Evolutionary conservation across 2,113 vertebrate genomes (phyloP), one percentile per base, ranked within the genome.

Genomic region (Delphinapterus leucas): DNA sequence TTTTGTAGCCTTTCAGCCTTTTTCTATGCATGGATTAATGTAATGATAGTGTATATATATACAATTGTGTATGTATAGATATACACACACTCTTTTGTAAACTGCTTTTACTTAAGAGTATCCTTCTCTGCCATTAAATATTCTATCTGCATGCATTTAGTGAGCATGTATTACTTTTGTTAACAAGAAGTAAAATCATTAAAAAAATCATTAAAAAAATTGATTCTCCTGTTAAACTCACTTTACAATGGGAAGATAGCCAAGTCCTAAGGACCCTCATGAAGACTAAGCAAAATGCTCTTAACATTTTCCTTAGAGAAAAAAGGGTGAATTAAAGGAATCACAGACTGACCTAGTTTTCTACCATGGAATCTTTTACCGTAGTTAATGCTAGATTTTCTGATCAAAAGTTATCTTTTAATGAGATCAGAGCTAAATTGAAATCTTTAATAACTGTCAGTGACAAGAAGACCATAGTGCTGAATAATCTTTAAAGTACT

Each of bases 401-500:
- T 87, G 47, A 93, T 90, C 70, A 60, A 49, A 95, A 86, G 55
- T 84, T 44, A 92, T 31, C 41, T 96, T 88, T 80, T 83, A 84
- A 67, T 87, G 80, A 60, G 41, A 60, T 95, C 41, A 76, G 73
- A 8, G 11, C 55, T 88, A 92, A 96, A 70, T 11, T 95, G 70
- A 70, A 96, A 90, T 94, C n/a, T 33, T 70, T 89, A 86, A 53
- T 95, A 20, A 53, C 31, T 10, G 36, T 41, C 23, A 15, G 21
- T 67, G 49, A 20, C 44, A 65, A 25, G 21, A 94, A 84, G 55
- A 41, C 33, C 17, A 21, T 15, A 23, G 31, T 58, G 21, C 86
- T 83, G 15, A 73, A 36, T n/a, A 68, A 25, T 58, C 25, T 68
- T 65, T 91, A 63, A 84, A 79, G 14, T 60, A 31, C 9, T 58